Percentiles rank a stretch among this genome's conserved stretches.
These are phyloP conservation scores for Oplegnathus fasciatus DNA, from an alignment of 2,113 vertebrate genomes.

Conservation along the genomic window DNA sequence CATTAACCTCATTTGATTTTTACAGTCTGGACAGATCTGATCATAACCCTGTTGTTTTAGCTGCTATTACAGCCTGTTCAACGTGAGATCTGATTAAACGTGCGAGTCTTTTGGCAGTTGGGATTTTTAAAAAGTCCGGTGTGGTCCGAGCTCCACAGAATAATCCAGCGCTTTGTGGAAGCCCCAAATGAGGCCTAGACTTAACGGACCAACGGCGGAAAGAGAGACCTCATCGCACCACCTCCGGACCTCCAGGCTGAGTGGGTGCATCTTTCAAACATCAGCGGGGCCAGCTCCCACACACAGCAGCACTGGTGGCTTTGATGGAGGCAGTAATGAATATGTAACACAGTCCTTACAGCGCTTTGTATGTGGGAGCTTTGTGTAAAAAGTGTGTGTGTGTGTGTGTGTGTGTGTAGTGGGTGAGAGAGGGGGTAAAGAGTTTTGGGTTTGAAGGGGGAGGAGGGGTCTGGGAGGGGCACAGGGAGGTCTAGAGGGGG, in stretches of 20 bases:
- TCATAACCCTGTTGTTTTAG: constrained; percentile 13
- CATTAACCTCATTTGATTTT: background rate
- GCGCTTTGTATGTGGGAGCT: constrained; percentile 55
- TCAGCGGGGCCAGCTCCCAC: constrained; percentile 1
- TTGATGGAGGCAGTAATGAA: constrained; percentile 88
- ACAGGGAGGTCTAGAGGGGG: constrained; percentile 7
- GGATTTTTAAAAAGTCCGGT: background rate
- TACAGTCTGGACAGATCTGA: background rate
- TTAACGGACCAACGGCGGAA: constrained; percentile 76
- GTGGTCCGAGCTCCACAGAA: constrained; percentile 7
- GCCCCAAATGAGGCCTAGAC: background rate
- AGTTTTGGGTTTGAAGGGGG: background rate
- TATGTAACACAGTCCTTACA: constrained; percentile 88
- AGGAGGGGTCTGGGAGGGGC: background rate
- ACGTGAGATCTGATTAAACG: background rate
- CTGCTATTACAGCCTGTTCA: background rate
- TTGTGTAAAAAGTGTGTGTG: constrained; percentile 29
- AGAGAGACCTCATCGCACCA: constrained; percentile 85
- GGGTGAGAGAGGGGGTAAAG: background rate
- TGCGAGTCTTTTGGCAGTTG: background rate
- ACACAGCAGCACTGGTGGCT: constrained; percentile 26
- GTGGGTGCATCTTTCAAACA: constrained; percentile 77
- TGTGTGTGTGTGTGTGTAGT: constrained; percentile 22
- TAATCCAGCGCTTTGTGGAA: background rate
- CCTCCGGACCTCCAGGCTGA: constrained; percentile 24